Percentiles rank a stretch among this genome's conserved stretches.
These are phyloP conservation scores for Solea senegalensis DNA, from an alignment of 2,113 vertebrate species.

Conservation along the genomic window DNA sequence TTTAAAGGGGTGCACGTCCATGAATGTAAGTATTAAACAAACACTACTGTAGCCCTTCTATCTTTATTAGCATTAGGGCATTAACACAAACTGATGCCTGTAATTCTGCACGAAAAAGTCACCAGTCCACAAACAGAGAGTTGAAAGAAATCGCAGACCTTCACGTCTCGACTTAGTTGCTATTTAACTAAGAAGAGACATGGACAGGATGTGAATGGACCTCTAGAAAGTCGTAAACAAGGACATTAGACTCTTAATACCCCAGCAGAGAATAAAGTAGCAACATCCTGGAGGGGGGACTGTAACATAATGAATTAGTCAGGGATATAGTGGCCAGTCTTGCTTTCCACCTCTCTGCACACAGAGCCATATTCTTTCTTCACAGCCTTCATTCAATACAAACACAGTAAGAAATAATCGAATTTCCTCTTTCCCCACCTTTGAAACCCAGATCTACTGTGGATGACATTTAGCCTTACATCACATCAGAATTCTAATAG, in stretches of 20 bases:
- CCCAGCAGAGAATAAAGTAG: constrained; percentile 26
- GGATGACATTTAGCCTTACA: constrained; percentile 15
- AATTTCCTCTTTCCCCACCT: constrained; percentile 38
- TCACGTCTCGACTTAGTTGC: constrained; percentile 19
- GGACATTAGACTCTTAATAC: constrained; percentile 2
- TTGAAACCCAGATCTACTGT: constrained; percentile 52
- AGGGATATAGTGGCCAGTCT: constrained; percentile 39
- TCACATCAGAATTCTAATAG: not conserved
- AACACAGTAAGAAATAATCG: constrained; percentile 53
- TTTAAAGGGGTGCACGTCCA: too few relatives aligned
- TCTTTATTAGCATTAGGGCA: constrained; percentile 3
- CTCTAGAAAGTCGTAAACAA: constrained; percentile 33
- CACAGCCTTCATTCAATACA: constrained; percentile 48
- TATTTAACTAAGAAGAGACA: too few relatives aligned
- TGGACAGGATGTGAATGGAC: not conserved
- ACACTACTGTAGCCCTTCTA: not conserved
- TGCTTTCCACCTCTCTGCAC: constrained; percentile 26
- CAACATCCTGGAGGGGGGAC: constrained; percentile 29
- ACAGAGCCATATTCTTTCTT: constrained; percentile 44
- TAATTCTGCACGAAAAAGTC: constrained; percentile 5
- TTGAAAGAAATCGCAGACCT: not conserved
- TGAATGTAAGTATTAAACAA: constrained; percentile 1
- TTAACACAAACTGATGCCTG: not conserved
- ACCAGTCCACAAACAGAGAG: not conserved
- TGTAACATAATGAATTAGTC: constrained; percentile 47